phyloP scores from a whole-genome alignment of 2,797 vertebrate genomes.

The Karalla daura region DNA sequence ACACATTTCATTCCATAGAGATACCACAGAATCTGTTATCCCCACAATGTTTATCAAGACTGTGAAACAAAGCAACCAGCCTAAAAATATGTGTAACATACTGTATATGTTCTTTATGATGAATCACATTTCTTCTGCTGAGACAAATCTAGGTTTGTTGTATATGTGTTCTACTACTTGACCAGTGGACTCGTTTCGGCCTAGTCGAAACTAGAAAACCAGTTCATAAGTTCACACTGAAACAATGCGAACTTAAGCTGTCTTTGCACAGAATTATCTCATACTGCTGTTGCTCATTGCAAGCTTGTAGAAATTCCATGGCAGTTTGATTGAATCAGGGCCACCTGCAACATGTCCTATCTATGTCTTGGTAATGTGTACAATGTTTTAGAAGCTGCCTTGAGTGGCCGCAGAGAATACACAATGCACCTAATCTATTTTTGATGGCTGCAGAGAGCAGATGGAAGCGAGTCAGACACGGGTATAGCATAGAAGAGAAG shows the following conservation, averaged over 20 bases:
- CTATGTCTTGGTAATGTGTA: too few species aligned
- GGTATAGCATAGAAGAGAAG: too few species aligned
- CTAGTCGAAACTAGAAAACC: too few species aligned
- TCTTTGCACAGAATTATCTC: not conserved
- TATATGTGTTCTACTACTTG: constrained; percentile 33
- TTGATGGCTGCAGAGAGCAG: too few species aligned
- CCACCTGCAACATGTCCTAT: too few species aligned
- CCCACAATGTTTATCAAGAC: constrained; percentile 42
- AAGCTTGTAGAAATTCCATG: not conserved
- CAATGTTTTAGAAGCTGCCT: too few species aligned
- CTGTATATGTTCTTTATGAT: constrained; percentile 23
- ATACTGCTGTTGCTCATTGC: not conserved
- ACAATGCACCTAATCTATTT: too few species aligned
- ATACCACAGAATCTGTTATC: constrained; percentile 41
- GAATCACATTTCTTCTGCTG: constrained; percentile 35
- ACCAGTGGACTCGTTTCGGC: too few species aligned
- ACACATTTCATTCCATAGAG: constrained; percentile 14
- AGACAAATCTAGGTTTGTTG: constrained; percentile 45
- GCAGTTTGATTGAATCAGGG: not conserved
- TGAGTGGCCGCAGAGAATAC: too few species aligned
- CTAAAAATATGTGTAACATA: constrained; percentile 32
- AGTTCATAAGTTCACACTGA: too few species aligned
- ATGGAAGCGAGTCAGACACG: too few species aligned
- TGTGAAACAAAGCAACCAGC: constrained; percentile 17
- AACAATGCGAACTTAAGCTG: too few species aligned